Evolutionary conservation across 2,888 invertebrate genomes (phyloP), one percentile per base, ranked within the genome.

Genomic region (Argyresthia albistria): DNA sequence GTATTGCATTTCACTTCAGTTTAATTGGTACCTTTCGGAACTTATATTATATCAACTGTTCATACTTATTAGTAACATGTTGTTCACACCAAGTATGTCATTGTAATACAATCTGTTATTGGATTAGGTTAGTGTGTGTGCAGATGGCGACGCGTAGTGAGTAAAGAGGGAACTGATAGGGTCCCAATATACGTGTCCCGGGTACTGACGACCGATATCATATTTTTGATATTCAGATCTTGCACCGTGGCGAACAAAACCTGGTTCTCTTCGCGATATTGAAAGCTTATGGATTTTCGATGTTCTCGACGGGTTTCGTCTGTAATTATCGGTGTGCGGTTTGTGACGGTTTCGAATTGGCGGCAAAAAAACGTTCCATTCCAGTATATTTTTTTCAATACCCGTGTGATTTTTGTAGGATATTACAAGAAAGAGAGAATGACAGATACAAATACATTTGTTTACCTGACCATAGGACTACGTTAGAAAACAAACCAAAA

Each of bases 191-290:
- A 86, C 86, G 86, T 87, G 86, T 81, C 76, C 65, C 68, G 86
- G 69, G 65, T 87, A 80, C 84, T 79, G 82, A 87, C 78, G 80
- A 80, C 75, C 71, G 69, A 74, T 84, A 82, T 78, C 80, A 74
- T 76, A 81, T 79, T 84, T 83, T 87, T 84, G 86, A 86, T 84
- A 87, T 87, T 87, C 86, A 86, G 86, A 86, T 84, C 76, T 69
- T 70, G 80, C 73, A 69, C 79, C 77, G 76, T 73, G 76, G 80
- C 77, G 83, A 86, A 84, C 84, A 83, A 84, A 83, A 82, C 82
- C 74, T 69, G 79, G 83, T 80, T 83, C 82, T 80, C 80, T 80
- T 71, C 67, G 65, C 74, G 75, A 83, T 84, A 87, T 87, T 87
- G 86, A 86, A 86, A 84, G 80, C 78, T 86, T 87, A 86, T 86